Percentiles rank a stretch among this genome's conserved stretches.
Evolutionary conservation across 2,888 invertebrate species (phyloP).

Genomic region (Brachylomia viminalis): DNA sequence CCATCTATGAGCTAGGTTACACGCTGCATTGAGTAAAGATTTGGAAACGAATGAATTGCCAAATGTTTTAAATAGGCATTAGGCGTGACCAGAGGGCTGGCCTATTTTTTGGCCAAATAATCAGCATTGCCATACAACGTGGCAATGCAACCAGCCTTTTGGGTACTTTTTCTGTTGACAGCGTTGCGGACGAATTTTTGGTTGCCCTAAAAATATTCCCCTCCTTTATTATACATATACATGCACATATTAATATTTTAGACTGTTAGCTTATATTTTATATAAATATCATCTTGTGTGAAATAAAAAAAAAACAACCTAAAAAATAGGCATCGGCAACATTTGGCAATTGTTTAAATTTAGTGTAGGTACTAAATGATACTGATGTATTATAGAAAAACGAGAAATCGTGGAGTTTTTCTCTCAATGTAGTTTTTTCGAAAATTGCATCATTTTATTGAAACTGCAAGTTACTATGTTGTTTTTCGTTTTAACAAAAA

Average conservation of each 20-base stretch:
- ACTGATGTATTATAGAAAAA: neutral
- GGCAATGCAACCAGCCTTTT: too few relatives aligned
- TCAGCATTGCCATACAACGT: too few relatives aligned
- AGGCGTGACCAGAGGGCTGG: too few relatives aligned
- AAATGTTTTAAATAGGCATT: slow-evolving; percentile 1
- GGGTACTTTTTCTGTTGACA: too few relatives aligned
- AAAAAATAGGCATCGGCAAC: too few relatives aligned
- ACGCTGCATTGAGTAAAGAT: neutral
- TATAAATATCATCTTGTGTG: too few relatives aligned
- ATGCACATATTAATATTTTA: neutral
- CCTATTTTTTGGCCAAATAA: too few relatives aligned
- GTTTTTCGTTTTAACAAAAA: neutral
- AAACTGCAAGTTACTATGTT: neutral
- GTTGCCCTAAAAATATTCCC: neutral
- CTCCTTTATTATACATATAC: neutral
- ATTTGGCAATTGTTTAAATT: too few relatives aligned
- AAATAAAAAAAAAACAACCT: too few relatives aligned
- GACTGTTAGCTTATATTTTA: too few relatives aligned
- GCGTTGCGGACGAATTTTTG: neutral
- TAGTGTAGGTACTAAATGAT: neutral
- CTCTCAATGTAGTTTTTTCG: neutral
- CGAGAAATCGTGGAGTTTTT: neutral
- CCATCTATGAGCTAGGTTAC: neutral
- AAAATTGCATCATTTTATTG: slow-evolving; percentile 10
- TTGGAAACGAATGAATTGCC: slow-evolving; percentile 5